Evolutionary conservation across 1,140 invertebrate species (phyloP).

Genomic region (Cydia pomonella): DNA sequence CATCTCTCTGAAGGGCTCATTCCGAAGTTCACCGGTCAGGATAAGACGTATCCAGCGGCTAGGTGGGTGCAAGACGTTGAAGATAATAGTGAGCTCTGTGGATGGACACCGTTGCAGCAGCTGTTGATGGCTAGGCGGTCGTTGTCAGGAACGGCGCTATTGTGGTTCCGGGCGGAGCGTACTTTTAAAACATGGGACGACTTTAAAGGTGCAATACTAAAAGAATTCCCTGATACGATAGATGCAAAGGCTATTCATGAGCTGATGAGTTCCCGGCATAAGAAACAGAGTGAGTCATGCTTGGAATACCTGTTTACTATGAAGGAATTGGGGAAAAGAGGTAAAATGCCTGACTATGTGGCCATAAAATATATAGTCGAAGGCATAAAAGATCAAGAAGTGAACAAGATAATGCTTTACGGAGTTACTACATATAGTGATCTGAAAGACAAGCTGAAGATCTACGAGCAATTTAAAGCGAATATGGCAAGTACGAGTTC

Average conservation of each 20-base stretch:
- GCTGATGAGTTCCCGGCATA: constrained; percentile 34
- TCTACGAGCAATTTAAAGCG: constrained; percentile 33
- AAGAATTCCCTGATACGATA: constrained; percentile 38
- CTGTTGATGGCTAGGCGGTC: constrained; percentile 38
- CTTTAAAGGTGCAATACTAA: constrained; percentile 26
- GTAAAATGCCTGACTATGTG: constrained; percentile 6
- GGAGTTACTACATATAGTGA: constrained; percentile 36
- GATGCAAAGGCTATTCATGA: constrained; percentile 36
- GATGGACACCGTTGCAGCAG: constrained; percentile 37
- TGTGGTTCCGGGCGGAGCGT: constrained; percentile 38
- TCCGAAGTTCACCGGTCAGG: background rate
- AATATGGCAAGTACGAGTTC: constrained; percentile 26
- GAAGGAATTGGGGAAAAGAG: constrained; percentile 18
- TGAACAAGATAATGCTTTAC: constrained; percentile 40
- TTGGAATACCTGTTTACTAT: constrained; percentile 34
- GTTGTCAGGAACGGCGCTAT: constrained; percentile 36
- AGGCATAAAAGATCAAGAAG: constrained; percentile 36
- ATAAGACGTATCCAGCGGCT: constrained; percentile 15
- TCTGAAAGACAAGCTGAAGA: constrained; percentile 36
- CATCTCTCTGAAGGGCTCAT: background rate
- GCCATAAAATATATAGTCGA: constrained; percentile 39
- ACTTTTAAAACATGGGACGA: constrained; percentile 34
- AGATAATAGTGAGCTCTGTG: constrained; percentile 37
- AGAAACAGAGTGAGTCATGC: constrained; percentile 17
- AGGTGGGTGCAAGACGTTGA: constrained; percentile 41